Evolutionary conservation across 2,888 invertebrate species (phyloP).

Genomic region (Lycia hirtaria): DNA sequence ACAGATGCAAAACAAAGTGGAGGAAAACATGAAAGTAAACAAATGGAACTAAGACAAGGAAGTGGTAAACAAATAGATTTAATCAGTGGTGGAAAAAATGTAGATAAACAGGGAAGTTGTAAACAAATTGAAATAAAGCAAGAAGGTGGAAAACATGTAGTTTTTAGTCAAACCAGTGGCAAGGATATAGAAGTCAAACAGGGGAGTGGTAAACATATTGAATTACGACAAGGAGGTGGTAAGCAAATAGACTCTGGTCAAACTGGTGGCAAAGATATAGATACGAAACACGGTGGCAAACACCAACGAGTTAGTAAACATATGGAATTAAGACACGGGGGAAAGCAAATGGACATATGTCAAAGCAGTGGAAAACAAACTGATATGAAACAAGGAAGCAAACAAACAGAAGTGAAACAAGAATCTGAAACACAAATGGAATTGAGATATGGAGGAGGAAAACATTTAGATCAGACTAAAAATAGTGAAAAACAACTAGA

Average conservation of each 20-base stretch:
- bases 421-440: neutral
- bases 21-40: neutral
- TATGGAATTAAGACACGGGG: neutral
- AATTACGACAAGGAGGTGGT: neutral
- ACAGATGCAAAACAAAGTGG: neutral
- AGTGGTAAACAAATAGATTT: constrained; percentile 2
- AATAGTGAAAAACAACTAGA: neutral
- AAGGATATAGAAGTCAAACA: constrained; percentile 1
- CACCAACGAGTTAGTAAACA: neutral
- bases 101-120: neutral
- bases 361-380: neutral
- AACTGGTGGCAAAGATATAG: neutral
- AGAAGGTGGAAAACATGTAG: constrained; percentile 1
- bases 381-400: neutral
- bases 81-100: neutral
- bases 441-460: neutral
- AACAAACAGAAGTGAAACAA: neutral
- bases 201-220: neutral
- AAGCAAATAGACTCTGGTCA: neutral
- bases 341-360: neutral
- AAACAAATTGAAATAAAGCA: neutral
- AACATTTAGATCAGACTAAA: neutral
- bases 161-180: neutral
- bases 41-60: constrained; percentile 4
- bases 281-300: neutral